Base-by-base conservation (phyloP, 2,888 invertebrate genomes). In the Dasysyrphus albostriatus region DNA sequence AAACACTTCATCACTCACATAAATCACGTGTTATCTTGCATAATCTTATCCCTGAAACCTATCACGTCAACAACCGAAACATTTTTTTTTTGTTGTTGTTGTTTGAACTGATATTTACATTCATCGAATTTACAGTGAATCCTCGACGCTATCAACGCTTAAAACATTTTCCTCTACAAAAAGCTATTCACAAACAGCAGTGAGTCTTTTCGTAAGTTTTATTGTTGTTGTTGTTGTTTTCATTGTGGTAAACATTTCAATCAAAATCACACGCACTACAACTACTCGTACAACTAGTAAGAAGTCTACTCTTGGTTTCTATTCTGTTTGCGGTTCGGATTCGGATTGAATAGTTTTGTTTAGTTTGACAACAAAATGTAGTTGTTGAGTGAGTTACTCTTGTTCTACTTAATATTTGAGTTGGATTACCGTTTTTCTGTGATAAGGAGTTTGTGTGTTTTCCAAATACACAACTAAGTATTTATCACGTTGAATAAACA, bases 21-120 rank as follows among this genome's bases (percentile, higher is more conserved):
- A 34, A 49, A 69, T 69, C 37, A 69, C 51, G 5, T 39, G 24
- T 69, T 69, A 69, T 69, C 67, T 69, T 69, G 37, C 67, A 37
- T 51, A 69, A 51, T 37, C 51, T 69, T 39, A 69, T 69, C 24
- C 67, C 51, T 24, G 8, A 12, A 51, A 39, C 19, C 24, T 3
- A 24, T 16, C 24, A 19, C 19, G 19, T 69, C 51, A 69, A 69
- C 37, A 69, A 37, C 2, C 16, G 34, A 8, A 69, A 69, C 7
- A 12, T 12, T 54, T 19, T 51, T 51, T 24, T 51, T 1, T 51
- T 19, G 10, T 19, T 51, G 19, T 24, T 51, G 24, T 51, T 19
- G 10, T 14, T 4, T n/a, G 29, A 65, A 47, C n/a, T 19, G 14
- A 49, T 69, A 39, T 69, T 69, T 69, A 69, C 67, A 29, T 24